A percentile compares a stretch with the other conserved stretches of the same genome.
These are phyloP conservation scores for Epinephelus awoara DNA, from an alignment of 2,797 vertebrate genomes.

Conservation along the genomic window DNA sequence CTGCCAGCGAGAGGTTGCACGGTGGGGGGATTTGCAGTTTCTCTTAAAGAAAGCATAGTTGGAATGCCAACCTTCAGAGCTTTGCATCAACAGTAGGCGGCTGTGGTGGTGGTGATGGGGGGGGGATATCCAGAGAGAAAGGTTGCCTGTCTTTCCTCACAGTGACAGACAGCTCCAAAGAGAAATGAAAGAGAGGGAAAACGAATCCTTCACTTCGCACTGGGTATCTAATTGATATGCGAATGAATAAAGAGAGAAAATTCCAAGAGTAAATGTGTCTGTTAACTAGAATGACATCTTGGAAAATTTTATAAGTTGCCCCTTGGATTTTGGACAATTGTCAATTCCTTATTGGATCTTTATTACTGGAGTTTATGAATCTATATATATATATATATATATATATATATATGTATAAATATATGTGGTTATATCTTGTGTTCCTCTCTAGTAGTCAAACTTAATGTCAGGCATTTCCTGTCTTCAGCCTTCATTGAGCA, in stretches of 20 bases:
- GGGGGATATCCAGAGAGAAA: constrained; percentile 67
- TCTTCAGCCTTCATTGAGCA: constrained; percentile 20
- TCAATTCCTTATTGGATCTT: not conserved
- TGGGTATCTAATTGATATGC: constrained; percentile 77
- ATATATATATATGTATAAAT: too few relatives aligned
- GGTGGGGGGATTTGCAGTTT: constrained; percentile 75
- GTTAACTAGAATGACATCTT: constrained; percentile 37
- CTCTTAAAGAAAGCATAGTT: constrained; percentile 82
- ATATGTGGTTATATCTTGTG: not conserved
- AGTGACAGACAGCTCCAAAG: constrained; percentile 76
- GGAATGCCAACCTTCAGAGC: constrained; percentile 82
- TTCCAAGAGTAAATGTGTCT: constrained; percentile 55
- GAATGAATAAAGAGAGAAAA: constrained; percentile 57
- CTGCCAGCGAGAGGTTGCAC: constrained; percentile 67
- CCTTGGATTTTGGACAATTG: constrained; percentile 17
- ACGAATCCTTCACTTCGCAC: constrained; percentile 77
- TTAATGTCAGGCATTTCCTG: constrained; percentile 12
- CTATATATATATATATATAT: too few relatives aligned
- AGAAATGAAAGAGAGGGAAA: constrained; percentile 69
- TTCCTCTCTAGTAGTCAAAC: not conserved
- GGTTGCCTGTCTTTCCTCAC: constrained; percentile 78
- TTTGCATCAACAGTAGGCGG: constrained; percentile 77
- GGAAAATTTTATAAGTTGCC: constrained; percentile 41
- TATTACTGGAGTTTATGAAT: not conserved
- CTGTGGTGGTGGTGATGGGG: constrained; percentile 48